Conservation (phyloP, 2,113 vertebrate genomes). For the Eurypyga helias region DNA sequence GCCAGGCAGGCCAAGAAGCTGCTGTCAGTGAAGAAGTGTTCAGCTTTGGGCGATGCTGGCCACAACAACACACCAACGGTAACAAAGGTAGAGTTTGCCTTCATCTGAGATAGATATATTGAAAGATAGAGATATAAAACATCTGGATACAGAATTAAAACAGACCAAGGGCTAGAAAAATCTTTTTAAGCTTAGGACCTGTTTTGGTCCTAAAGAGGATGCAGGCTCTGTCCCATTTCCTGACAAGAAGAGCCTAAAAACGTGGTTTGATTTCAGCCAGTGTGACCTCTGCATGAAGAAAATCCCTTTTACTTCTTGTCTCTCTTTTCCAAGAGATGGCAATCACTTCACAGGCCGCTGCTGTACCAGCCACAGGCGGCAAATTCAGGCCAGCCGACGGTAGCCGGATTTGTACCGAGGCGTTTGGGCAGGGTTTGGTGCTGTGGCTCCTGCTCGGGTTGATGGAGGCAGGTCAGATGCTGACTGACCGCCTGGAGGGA, state of each 20-base stretch:
- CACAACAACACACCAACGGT: neutral
- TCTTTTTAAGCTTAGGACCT: neutral
- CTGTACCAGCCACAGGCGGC: neutral
- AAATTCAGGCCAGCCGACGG: neutral
- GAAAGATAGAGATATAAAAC: neutral
- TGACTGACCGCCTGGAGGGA: neutral
- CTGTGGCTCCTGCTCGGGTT: neutral
- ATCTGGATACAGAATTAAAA: neutral
- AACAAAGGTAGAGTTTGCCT: neutral
- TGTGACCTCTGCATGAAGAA: neutral
- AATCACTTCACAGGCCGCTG: neutral
- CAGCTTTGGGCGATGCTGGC: neutral
- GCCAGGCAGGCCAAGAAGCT: accelerated
- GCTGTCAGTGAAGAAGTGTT: neutral
- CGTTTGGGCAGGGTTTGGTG: neutral
- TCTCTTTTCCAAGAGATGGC: neutral
- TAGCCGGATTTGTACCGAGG: neutral
- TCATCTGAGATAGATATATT: neutral
- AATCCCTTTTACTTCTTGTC: neutral
- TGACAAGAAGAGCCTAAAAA: neutral
- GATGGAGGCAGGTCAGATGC: neutral
- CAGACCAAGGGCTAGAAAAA: neutral
- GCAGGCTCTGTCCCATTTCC: neutral
- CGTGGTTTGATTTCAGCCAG: neutral
- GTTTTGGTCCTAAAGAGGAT: neutral